A percentile compares a stretch with the other conserved stretches of the same genome.
Conservation (phyloP, 92 coral and sea anemone species). For the Montipora capitata region DNA sequence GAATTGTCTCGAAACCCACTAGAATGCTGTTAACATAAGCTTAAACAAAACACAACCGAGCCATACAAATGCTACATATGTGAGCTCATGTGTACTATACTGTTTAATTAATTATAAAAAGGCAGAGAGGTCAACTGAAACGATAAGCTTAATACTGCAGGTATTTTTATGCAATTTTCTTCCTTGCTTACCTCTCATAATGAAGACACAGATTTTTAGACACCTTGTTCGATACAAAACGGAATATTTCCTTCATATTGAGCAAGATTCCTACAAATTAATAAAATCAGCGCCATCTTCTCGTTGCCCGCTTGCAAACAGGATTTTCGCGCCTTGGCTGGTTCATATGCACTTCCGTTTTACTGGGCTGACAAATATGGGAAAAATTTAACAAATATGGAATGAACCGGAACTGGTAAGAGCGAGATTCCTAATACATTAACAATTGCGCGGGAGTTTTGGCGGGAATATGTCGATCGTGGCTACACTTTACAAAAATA, state of each 20-base stretch:
- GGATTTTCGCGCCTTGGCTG: background rate
- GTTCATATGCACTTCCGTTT: constrained; percentile 10
- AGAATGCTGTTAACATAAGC: background rate
- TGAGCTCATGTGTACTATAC: too few species aligned
- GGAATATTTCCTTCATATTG: background rate
- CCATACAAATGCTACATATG: background rate
- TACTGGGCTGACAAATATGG: constrained; percentile 17
- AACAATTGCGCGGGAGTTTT: constrained; percentile 18
- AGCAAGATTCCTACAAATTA: background rate
- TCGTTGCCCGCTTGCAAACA: background rate
- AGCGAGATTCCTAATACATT: background rate
- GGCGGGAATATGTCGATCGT: constrained; percentile 24
- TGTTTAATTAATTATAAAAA: too few species aligned
- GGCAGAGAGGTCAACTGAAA: too few species aligned
- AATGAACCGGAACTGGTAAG: constrained; percentile 6
- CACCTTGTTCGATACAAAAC: background rate
- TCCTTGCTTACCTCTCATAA: constrained; percentile 1
- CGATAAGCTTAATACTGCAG: too few species aligned
- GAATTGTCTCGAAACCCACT: background rate
- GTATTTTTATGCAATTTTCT: background rate
- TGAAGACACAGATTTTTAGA: background rate
- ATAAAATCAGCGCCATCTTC: constrained; percentile 17
- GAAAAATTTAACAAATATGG: constrained; percentile 29
- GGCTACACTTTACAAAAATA: too few species aligned
- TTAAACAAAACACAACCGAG: background rate